Base-by-base conservation (phyloP, 1,140 invertebrate genomes). In the Drosophila seguyi region DNA sequence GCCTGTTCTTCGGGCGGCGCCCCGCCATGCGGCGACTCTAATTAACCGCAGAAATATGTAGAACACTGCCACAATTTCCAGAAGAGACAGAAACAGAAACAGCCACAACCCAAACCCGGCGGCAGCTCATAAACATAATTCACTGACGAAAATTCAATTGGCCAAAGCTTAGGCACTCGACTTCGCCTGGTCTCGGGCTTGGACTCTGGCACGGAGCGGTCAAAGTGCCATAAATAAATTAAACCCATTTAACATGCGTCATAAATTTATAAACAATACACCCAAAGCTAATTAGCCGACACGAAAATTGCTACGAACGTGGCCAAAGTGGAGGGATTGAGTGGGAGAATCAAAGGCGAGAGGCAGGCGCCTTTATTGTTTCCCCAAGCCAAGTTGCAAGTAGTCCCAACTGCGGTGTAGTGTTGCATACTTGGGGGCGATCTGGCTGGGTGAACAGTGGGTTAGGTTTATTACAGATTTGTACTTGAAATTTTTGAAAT, bases 231-330 rank as follows among this genome's bases (percentile, higher is more conserved):
- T 90, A 88, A 87, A 87, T 90, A 80, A 88, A 87, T 87, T 87
- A 90, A 87, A 88, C 84, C 85, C 84, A 88, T 87, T 87, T 87
- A 87, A 87, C 84, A 87, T 87, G 84, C 83, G 60, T 87, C 84
- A 87, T 87, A 87, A 87, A 87, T 87, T 87, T 87, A 87, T 87
- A 87, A 88, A 87, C 84, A 87, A 88, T 87, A 87, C 76, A 88
- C 84, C 84, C 84, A 77, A 88, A 87, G 80, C 84, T 87, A 87
- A 87, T 87, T 87, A 87, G 84, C 72, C 80, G 84, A 87, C 84
- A 84, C 80, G 84, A 87, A 88, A 88, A 84, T 84, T 83, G 79
- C 75, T 83, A 76, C 71, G 79, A 83, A 79, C 71, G 65, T 72
- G 62, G 72, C 76, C 66, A 78, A 67, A 75, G 29, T 10, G 16